Conservation (phyloP, 2,888 invertebrate genomes). For the Lingula anatina region DNA sequence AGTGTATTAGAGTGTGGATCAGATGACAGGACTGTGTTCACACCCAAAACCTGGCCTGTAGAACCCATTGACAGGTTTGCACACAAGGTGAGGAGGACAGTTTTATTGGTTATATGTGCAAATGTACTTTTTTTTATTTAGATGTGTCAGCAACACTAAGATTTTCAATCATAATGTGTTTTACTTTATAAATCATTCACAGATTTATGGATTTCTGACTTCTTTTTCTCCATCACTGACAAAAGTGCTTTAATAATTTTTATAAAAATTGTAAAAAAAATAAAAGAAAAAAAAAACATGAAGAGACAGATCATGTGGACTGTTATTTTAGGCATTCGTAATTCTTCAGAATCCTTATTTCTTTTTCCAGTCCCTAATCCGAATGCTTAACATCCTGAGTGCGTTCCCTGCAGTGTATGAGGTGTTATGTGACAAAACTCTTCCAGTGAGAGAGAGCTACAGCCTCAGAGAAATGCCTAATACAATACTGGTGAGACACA, state of each 20-base stretch:
- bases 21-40: slow-evolving; percentile 36
- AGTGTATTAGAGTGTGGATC: slow-evolving; percentile 42
- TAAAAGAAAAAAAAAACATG: no score
- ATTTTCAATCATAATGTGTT: no score
- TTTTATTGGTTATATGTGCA: background rate
- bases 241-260: no score
- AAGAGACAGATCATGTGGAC: no score
- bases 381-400: slow-evolving; percentile 42
- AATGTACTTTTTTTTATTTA: background rate
- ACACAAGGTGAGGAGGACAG: slow-evolving; percentile 31
- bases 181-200: no score
- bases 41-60: slow-evolving; percentile 44
- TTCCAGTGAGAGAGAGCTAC: slow-evolving; percentile 39
- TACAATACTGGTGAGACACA: slow-evolving; percentile 43
- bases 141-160: no score
- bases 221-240: no score
- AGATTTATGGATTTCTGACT: no score
- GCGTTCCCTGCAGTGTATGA: slow-evolving; percentile 48
- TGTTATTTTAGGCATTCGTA: no score
- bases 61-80: slow-evolving; percentile 41
- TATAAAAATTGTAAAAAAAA: no score
- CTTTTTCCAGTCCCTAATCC: slow-evolving; percentile 38
- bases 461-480: slow-evolving; percentile 43
- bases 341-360: no score
- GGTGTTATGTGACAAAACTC: slow-evolving; percentile 27